phyloP scores from a whole-genome alignment of 2,113 vertebrate genomes.

The Asarcornis scutulata region DNA sequence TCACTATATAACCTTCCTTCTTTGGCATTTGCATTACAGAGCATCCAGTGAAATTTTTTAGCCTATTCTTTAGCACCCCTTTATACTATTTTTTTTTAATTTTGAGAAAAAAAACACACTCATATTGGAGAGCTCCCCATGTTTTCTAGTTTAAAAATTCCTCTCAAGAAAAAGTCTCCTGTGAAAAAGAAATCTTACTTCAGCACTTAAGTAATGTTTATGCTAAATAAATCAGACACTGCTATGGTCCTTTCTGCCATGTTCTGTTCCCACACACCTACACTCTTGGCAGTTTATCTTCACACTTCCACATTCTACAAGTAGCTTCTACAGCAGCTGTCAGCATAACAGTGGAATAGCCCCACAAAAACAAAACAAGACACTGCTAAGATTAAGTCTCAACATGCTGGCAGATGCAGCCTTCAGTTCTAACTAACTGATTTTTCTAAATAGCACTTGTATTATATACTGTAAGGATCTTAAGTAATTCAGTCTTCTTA shows the following conservation, averaged over 20 bases:
- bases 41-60: not conserved
- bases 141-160: not conserved
- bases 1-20: not conserved
- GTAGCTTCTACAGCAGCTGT: not conserved
- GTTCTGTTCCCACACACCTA: not conserved
- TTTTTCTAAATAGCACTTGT: not conserved
- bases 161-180: not conserved
- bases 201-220: not conserved
- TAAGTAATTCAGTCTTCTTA: not conserved
- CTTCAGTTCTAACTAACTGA: not conserved
- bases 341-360: not conserved
- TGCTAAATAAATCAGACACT: not conserved
- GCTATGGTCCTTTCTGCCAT: not conserved
- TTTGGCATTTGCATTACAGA: not conserved
- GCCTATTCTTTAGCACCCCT: not conserved
- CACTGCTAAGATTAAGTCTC: too few species aligned
- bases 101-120: not conserved
- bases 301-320: not conserved
- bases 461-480: not conserved
- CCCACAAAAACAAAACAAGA: not conserved
- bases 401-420: not conserved
- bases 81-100: not conserved
- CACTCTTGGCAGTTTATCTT: not conserved
- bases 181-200: not conserved
- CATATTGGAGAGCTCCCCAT: not conserved